Base-by-base conservation (phyloP, 2,797 vertebrate genomes). In the Caiman crocodilus region DNA sequence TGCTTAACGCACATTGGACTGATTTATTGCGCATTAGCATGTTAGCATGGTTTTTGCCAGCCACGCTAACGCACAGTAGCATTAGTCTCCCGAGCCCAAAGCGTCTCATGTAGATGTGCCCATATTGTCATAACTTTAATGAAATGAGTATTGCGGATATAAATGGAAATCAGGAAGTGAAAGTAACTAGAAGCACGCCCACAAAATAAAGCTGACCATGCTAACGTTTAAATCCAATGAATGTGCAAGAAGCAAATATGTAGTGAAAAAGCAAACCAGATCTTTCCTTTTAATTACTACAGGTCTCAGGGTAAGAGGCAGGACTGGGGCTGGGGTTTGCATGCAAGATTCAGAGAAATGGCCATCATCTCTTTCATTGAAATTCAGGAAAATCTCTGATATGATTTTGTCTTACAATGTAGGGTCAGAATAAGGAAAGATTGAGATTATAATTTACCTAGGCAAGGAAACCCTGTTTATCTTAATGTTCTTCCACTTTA, bases 71-170 rank as follows among this genome's bases (percentile, higher is more conserved):
- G 42, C 42, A 50, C 42, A 50, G 42, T 50, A 50, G 42, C 42
- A 50, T 94, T 85, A 92, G 79, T 14, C 15, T 94, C 75, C 78
- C 58, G 90, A 26, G 82, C 71, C 32, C 1, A 1, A 83, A 89
- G 32, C 64, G 79, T 90, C 42, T 50, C 9, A 50, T 50, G 10
- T 94, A 92, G 94, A 85, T 91, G 94, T 90, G 64, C 92, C 82
- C 25, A 60, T 79, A 84, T 28, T 76, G 35, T 20, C 67, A 88
- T 92, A 87, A 90, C 78, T 28, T 87, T 76, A 91, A 89, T 82
- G 63, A 92, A 81, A 56, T 88, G 90, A 94, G 90, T 93, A 91
- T 92, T 95, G 59, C 82, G 90, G 78, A 89, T 88, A 59, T 91
- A 83, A 87, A 28, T 87, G 84, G 79, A 90, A 93, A 95, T 73